These are phyloP conservation scores for Manduca sexta DNA, from an alignment of 1,140 invertebrate genomes.

Conservation along the genomic window DNA sequence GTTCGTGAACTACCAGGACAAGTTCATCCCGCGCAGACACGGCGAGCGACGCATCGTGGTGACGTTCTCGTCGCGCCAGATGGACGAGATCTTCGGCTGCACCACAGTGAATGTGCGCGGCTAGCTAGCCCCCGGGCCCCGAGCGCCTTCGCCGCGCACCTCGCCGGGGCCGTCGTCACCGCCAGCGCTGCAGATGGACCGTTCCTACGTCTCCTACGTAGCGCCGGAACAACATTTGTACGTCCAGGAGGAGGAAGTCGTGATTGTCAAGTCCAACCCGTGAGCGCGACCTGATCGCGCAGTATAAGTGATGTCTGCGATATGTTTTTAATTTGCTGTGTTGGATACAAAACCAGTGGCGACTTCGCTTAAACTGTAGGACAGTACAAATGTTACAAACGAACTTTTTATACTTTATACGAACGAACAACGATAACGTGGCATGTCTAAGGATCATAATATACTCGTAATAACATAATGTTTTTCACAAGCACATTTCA, in stretches of 20 bases:
- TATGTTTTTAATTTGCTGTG: background rate
- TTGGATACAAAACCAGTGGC: background rate
- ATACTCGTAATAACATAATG: conserved; percentile 12
- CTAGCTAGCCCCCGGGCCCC: conserved; percentile 60
- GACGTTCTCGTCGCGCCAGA: conserved; percentile 77
- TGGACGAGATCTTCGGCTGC: conserved; percentile 77
- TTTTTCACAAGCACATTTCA: conserved; percentile 39
- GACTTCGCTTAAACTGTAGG: conserved; percentile 1
- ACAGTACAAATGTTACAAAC: conserved; percentile 13
- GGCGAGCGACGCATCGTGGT: conserved; percentile 76
- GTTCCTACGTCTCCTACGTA: conserved; percentile 39
- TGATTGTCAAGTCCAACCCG: conserved; percentile 40
- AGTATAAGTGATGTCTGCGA: background rate
- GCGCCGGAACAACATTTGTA: conserved; percentile 50
- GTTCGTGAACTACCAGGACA: conserved; percentile 73
- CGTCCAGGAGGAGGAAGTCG: conserved; percentile 54
- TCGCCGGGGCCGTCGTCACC: conserved; percentile 39
- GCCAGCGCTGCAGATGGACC: conserved; percentile 43
- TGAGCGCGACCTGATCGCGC: background rate
- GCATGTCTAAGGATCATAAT: conserved; percentile 26
- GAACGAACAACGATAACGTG: conserved; percentile 31
- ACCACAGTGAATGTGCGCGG: conserved; percentile 66
- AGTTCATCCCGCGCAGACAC: conserved; percentile 71
- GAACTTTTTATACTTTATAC: conserved; percentile 8
- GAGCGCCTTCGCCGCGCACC: conserved; percentile 34